Evolutionary conservation across 1,140 invertebrate genomes (phyloP), one percentile per base, ranked within the genome.

Genomic region (Centruroides vittatus): DNA sequence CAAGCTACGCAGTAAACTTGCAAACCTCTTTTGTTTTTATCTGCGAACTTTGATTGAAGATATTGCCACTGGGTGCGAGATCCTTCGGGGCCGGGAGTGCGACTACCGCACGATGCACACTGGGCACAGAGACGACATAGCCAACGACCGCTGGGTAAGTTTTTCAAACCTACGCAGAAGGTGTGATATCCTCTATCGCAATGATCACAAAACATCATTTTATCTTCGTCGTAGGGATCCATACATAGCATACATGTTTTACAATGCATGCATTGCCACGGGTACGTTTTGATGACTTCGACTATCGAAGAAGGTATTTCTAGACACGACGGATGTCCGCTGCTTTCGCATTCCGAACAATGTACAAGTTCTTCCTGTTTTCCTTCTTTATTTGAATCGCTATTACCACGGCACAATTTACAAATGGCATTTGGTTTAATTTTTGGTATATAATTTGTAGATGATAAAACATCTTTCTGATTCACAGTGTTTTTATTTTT

Each of bases 191-290:
- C 92, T 74, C 93, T 78, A 77, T 98, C 93, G 77, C 93, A 97
- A 69, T 88, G 84, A 72, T 96, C 92, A 77, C 93, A 98, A 74
- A 90, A 94, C 64, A 96, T 80, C 89, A 96, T 93, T 74, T 92
- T 91, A 69, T 91, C 89, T 76, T 93, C 88, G 74, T 93, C 85
- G 63, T 85, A 83, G 10, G 86, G 84, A 71, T 88, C 84, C 65
- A 84, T 81, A 73, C 93, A 97, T 64, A 84, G 81, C 60, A 84
- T 83, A 74, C 93, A 97, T 46, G 83, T 85, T 78, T 96, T 96
- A 75, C 93, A 97, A 66, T 93, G 90, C 65, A 87, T 89, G 71
- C 93, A 97, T 73, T 91, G 87, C 93, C 93, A 97, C 61, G 85
- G 80, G 73, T 96, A 96, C 55, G 84, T 85, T 59, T 82, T 80